Evolutionary conservation across 2,888 invertebrate species (phyloP), one percentile per base, ranked within the genome.

Genomic region (Pyrrhia umbra): DNA sequence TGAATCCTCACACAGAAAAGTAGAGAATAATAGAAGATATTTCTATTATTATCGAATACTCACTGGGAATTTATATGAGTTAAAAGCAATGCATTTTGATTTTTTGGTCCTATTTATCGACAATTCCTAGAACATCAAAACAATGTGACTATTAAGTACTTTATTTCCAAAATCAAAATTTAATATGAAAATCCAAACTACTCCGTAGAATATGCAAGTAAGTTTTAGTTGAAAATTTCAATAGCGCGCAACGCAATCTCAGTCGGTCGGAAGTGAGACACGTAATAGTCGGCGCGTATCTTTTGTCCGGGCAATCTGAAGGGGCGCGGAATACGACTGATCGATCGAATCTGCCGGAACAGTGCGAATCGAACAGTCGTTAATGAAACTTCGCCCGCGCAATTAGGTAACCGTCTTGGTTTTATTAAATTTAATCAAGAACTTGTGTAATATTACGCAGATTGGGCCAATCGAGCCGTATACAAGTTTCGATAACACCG

Each of bases 401-500:
- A 94, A 94, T 95, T 95, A 94, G 90, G 90, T 90, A 92, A 90
- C 90, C 91, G 88, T 93, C 94, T 94, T 92, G 92, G 92, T 94
- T 95, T 95, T 95, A 94, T 95, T 94, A 95, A 95, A 94, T 95
- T 95, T 95, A 95, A 95, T 94, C 94, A 94, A 93, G 93, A 94
- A 94, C 93, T 95, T 94, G 89, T 92, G 92, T 90, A 94, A 94
- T 94, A 94, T 93, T 92, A 92, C 93, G 91, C 94, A 93, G 94
- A 95, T 94, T 94, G 94, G 93, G 73, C 92, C 91, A 92, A 94
- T 94, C 93, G 88, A 86, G 88, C 87, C 91, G 90, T 89, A 91
- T 91, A 91, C 92, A 93, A 94, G 94, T 94, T 95, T 90, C 93
- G 91, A 94, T 94, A 92, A 90, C 93, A 89, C 84, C 88, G 87